phyloP scores from a whole-genome alignment of 2,888 invertebrate genomes.

The Tineola bisselliella region DNA sequence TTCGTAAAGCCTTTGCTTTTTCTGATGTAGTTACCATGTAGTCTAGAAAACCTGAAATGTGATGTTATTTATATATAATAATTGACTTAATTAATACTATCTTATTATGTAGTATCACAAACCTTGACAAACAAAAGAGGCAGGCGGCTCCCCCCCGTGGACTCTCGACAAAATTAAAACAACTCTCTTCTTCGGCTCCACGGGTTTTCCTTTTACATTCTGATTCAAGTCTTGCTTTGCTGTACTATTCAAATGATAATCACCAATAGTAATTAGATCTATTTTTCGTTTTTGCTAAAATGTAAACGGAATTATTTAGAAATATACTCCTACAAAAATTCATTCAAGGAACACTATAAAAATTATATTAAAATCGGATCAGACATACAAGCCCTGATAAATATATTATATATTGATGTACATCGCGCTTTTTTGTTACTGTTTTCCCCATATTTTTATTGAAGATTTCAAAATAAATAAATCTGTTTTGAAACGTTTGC shows the following conservation, averaged over 20 bases:
- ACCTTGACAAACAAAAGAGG: slow-evolving; percentile 95
- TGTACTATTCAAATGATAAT: slow-evolving; percentile 45
- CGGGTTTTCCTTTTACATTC: slow-evolving; percentile 65
- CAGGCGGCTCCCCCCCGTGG: slow-evolving; percentile 94
- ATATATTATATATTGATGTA: too few relatives aligned
- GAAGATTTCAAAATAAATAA: too few relatives aligned
- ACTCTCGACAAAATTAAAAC: slow-evolving; percentile 88
- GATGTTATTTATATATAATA: too few relatives aligned
- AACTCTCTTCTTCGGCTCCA: slow-evolving; percentile 56
- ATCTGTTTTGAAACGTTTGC: too few relatives aligned
- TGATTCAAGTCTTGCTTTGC: slow-evolving; percentile 37
- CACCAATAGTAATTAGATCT: slow-evolving; percentile 86
- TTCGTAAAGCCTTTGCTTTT: slow-evolving; percentile 46
- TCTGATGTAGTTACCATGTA: slow-evolving; percentile 86
- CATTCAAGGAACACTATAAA: too few relatives aligned
- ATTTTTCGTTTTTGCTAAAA: slow-evolving; percentile 90
- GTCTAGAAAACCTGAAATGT: slow-evolving; percentile 87
- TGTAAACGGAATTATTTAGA: not conserved
- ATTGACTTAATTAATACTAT: too few relatives aligned
- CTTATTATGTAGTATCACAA: too few relatives aligned
- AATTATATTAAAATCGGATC: too few relatives aligned
- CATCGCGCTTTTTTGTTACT: too few relatives aligned
- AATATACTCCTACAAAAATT: not conserved
- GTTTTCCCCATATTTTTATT: too few relatives aligned
- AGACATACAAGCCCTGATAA: too few relatives aligned